Evolutionary conservation across 2,797 vertebrate genomes (phyloP), one percentile per base, ranked within the genome.

Genomic region (Peromyscus eremicus): DNA sequence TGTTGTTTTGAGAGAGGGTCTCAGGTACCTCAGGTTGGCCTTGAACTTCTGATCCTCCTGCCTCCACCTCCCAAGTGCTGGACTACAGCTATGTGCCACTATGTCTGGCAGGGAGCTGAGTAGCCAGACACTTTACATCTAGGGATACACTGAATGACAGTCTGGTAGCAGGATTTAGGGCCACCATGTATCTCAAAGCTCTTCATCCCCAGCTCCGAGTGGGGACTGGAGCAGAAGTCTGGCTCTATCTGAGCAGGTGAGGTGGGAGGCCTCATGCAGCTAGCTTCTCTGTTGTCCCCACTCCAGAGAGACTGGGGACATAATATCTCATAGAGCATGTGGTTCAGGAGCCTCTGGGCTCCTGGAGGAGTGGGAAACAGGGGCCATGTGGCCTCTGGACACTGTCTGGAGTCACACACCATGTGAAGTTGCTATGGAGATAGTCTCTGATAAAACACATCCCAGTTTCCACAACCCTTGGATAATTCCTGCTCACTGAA

Each of bases 341-440:
- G 37, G 57, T 49, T 40, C 34, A 21, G 83, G 27, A 43, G 83
- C 40, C 86, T 32, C 57, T 60, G 16, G 43, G 76, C 37, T 40
- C 29, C 19, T 55, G 49, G 79, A 75, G 49, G 79, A 75, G 46
- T 66, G 43, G 76, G 79, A 19, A 14, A 13, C 17, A 21, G 94
- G 77, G 49, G 21, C 46, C 43, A 52, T 11, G 62, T 40, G 37
- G 13, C 34, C 77, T 68, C 55, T 49, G 12, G 73, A 32, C 55
- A 68, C 68, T 60, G 70, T 37, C 92, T 84, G 0, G 0, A 73
- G 75, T 85, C 71, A 55, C 40, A 46, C 1, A 1, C 62, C 3
- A 5, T 14, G 29, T 64, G 3, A 37, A 55, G 85, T 62, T 96
- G 94, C 84, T 49, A 73, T 82, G 94, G 82, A 23, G 43, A 92